phyloP scores from a whole-genome alignment of 2,797 vertebrate genomes.

The Gambusia yucatana region DNA sequence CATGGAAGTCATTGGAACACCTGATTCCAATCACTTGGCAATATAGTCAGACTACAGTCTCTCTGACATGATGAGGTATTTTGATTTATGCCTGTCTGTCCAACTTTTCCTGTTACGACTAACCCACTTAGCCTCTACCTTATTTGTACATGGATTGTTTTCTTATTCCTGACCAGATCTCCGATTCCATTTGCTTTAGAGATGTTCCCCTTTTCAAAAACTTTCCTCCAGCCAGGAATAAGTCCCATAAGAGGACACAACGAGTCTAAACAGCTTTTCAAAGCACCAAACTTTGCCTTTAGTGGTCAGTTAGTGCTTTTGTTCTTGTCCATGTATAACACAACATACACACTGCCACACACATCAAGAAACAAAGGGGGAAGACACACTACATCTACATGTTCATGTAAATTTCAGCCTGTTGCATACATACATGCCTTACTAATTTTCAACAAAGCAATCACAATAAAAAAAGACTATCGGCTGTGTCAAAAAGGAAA shows the following conservation, averaged over 20 bases:
- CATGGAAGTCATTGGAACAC: background rate
- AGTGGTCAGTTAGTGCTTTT: background rate
- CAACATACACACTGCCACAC: background rate
- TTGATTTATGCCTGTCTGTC: background rate
- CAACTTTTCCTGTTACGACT: background rate
- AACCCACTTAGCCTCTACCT: background rate
- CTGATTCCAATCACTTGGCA: background rate
- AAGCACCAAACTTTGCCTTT: background rate
- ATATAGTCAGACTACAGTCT: background rate
- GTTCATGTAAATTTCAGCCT: background rate
- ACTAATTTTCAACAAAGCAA: constrained; percentile 2
- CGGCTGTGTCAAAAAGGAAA: too few species aligned
- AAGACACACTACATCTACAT: background rate
- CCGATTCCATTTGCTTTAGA: background rate
- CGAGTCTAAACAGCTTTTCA: background rate
- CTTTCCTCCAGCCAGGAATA: background rate
- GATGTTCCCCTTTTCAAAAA: background rate
- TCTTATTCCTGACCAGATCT: background rate
- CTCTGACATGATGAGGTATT: background rate
- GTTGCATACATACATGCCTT: background rate
- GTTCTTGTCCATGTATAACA: background rate
- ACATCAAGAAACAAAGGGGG: background rate
- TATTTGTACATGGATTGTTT: background rate
- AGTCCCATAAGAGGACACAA: background rate
- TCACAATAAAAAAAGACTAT: too few species aligned